phyloP scores from a whole-genome alignment of 2,797 vertebrate species.

The Scomberomorus guttatus region DNA sequence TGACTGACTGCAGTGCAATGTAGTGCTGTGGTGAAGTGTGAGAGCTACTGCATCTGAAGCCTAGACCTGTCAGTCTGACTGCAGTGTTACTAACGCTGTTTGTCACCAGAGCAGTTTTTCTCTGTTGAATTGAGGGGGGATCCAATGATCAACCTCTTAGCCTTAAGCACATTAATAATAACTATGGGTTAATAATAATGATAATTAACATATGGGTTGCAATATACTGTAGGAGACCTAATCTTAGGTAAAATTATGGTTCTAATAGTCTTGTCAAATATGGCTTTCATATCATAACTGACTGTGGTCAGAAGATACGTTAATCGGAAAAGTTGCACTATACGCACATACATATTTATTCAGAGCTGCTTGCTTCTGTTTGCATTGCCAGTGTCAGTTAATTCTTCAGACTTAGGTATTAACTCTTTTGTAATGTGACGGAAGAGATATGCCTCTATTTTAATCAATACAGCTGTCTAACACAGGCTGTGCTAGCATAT shows the following conservation, averaged over 20 bases:
- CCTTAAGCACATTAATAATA: constrained; percentile 15
- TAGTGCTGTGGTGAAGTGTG: constrained; percentile 38
- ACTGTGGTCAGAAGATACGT: not conserved
- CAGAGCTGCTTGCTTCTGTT: constrained; percentile 9
- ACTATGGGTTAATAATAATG: too few species aligned
- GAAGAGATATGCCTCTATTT: not conserved
- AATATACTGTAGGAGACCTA: not conserved
- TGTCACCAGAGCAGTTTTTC: constrained; percentile 27
- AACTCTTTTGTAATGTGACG: not conserved
- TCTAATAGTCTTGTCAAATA: constrained; percentile 17
- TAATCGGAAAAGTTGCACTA: constrained; percentile 2
- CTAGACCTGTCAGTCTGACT: constrained; percentile 49
- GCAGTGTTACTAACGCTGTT: constrained; percentile 23
- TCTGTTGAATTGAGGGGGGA: not conserved
- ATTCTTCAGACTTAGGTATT: constrained; percentile 8
- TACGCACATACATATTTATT: not conserved
- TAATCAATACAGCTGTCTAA: not conserved
- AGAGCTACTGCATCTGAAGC: constrained; percentile 26
- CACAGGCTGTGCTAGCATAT: too few species aligned
- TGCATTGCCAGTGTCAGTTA: not conserved
- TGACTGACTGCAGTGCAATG: constrained; percentile 43
- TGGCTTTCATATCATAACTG: not conserved
- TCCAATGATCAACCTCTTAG: constrained; percentile 9
- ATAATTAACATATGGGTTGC: constrained; percentile 7
- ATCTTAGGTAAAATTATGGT: constrained; percentile 4